Evolutionary conservation across 2,797 vertebrate species (phyloP), one percentile per base, ranked within the genome.

Genomic region (Chromobotia macracanthus): DNA sequence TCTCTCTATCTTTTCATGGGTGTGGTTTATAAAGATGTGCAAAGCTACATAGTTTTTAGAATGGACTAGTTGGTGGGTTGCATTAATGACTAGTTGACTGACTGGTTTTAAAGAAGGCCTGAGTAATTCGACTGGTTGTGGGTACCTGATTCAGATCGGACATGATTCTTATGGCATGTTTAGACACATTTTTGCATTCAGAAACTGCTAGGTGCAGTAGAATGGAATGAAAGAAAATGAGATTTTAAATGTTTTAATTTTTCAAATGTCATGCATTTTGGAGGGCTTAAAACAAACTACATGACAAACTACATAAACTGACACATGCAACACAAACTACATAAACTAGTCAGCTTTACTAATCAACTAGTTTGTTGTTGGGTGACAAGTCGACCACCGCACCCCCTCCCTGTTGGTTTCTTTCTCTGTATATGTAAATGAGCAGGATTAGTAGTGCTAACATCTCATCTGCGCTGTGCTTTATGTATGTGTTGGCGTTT

Each of bases 401-500:
- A 19, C 25, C 25, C 25, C 13, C 2, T 28, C 1, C 25, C 58
- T 31, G 15, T 10, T 2, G 25, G 25, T 28, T 61, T 12, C 25
- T 70, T 55, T 38, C 28, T 55, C 28, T 31, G 18, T 28, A 41
- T 64, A 48, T 31, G n/a, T 31, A 51, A 61, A 77, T 44, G 31
- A 72, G 21, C 48, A 50, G 31, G 31, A 41, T 79, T 61, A 61
- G 25, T 19, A 16, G 5, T 61, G 58, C 21, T 64, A 64, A 25
- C 48, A 21, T 53, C 31, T 79, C 48, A 25, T 79, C 58, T 72
- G 46, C 6, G 46, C 35, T 63, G 19, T 71, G 28, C 16, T 64
- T 64, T 35, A 70, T 70, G 41, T 38, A 72, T 41, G 28, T 53
- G 56, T 72, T 65, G 9, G 64, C 2, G 60, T 79, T 72, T 60